Conservation (phyloP, 1,140 invertebrate genomes). For the Cheumatopsyche charites region DNA sequence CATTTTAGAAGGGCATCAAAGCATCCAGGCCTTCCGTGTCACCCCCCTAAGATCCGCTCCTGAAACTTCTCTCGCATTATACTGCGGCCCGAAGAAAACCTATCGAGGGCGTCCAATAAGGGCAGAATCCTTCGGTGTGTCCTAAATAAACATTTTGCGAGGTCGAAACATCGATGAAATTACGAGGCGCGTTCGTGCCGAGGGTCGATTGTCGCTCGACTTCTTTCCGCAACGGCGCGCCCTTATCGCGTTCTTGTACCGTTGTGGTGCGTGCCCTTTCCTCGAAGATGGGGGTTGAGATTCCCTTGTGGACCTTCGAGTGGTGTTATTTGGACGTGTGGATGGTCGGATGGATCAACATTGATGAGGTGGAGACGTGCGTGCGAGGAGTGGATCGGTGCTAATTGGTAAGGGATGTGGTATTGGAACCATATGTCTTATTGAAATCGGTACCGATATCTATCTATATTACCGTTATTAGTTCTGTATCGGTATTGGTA, state of each 20-base stretch:
- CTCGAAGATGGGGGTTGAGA: no score
- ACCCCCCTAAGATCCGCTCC: neutral
- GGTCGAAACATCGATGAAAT: conserved; percentile 26
- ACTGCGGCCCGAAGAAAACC: neutral
- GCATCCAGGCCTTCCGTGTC: no score
- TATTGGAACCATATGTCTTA: no score
- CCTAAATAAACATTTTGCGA: conserved; percentile 24
- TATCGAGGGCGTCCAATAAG: neutral
- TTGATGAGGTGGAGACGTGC: no score
- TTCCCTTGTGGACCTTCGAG: neutral
- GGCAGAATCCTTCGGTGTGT: neutral
- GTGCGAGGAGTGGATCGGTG: no score
- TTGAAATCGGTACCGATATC: no score
- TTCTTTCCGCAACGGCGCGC: conserved; percentile 9
- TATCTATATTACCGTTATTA: no score
- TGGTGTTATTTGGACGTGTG: neutral
- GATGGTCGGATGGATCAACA: conserved; percentile 10
- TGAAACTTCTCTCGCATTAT: neutral
- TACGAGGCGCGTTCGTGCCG: neutral
- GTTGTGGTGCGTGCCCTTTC: no score
- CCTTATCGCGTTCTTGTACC: neutral
- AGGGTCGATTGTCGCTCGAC: conserved; percentile 4
- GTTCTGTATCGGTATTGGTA: no score
- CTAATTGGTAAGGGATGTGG: no score
- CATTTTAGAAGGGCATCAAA: no score